Evolutionary conservation across 2,888 invertebrate genomes (phyloP).

Genomic region (Cephus pygmeus): DNA sequence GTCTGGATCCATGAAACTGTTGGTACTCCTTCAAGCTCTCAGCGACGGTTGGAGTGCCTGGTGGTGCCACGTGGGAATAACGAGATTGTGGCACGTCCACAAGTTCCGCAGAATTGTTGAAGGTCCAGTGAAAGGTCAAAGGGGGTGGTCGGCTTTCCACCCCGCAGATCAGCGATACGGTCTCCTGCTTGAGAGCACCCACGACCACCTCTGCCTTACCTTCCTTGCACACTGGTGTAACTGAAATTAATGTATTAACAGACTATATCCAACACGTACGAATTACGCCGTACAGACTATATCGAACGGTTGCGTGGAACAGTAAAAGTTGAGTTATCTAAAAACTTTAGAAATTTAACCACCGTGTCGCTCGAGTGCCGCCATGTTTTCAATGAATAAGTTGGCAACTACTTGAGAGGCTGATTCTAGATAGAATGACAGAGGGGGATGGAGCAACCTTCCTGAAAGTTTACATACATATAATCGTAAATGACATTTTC

Average conservation of each 20-base stretch:
- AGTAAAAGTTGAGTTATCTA: no score
- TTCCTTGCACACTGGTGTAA: constrained; percentile 64
- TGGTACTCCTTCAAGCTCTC: constrained; percentile 57
- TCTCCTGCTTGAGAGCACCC: constrained; percentile 89
- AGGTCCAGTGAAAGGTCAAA: constrained; percentile 90
- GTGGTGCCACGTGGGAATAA: constrained; percentile 49
- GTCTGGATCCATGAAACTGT: constrained; percentile 71
- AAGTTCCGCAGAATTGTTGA: constrained; percentile 91
- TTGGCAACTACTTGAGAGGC: no score
- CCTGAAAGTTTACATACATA: no score
- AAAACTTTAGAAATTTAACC: no score
- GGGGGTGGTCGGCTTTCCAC: constrained; percentile 91
- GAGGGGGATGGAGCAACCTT: no score
- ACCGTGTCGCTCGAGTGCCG: no score
- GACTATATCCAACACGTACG: no score
- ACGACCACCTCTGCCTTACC: constrained; percentile 81
- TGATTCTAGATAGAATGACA: no score
- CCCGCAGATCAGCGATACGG: constrained; percentile 85
- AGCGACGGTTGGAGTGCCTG: constrained; percentile 51
- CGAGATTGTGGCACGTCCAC: constrained; percentile 79
- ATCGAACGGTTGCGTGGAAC: no score
- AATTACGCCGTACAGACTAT: no score
- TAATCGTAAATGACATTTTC: neutral
- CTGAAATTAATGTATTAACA: constrained; percentile 31
- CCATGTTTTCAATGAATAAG: no score